Base-by-base conservation (phyloP, 2,797 vertebrate genomes). In the Acanthiza pusilla region DNA sequence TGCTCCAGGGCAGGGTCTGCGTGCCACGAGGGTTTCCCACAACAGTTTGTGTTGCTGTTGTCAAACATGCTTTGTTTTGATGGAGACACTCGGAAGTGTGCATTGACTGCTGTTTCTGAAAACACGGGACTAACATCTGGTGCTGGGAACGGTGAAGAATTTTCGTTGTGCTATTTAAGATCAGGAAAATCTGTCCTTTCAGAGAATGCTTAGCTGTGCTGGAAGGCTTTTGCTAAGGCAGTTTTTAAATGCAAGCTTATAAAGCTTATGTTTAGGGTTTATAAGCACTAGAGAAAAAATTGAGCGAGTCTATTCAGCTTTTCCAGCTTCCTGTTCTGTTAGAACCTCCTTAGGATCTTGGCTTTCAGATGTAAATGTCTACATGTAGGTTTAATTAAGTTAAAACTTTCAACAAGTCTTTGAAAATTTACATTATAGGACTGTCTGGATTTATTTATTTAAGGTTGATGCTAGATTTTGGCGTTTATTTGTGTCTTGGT, bases 351-450 rank as follows among this genome's bases (percentile, higher is more conserved):
- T 57, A 53, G 62, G 47, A 62, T 43, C 68, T 45, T 75, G 61
- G 25, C 34, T 94, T 94, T 80, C 62, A 68, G 73, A 70, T 81
- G 57, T 74, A 63, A 74, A 79, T 68, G 30, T 53, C 73, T 83
- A 16, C 6, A 1, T 61, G 16, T 40, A 79, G 29, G 17, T 47
- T 89, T 80, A 65, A 68, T 76, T 58, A 68, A 70, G 36, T 77
- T 43, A 67, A 76, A 57, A 36, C 40, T 94, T 95, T 32, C 29
- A 89, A 34, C n/a, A 83, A 1, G 15, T 84, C 62, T 81, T 45
- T 75, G 55, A 85, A 88, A 87, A 50, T 47, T 40, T 85, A 10
- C 3, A 1, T 62, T 78, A 13, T 23, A 48, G 38, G 29, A 54
- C 25, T 58, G n/a, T 71, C 26, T 77, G 38, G 27, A 25, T 79